Conservation (phyloP, 2,888 invertebrate species). For the Ectemnius cavifrons region DNA sequence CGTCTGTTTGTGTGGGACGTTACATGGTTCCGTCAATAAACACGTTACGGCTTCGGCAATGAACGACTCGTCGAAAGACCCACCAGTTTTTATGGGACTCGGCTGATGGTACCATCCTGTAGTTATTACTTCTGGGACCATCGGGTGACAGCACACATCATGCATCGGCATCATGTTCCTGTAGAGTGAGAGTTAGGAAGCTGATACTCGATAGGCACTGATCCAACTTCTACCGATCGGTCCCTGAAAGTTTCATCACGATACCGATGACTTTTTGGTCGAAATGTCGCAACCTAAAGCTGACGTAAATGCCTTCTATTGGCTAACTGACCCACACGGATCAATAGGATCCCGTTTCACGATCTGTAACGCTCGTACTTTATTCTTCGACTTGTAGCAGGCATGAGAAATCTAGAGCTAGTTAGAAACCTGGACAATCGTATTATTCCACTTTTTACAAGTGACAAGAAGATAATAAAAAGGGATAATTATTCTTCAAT, state of each 20-base stretch:
- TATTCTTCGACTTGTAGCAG: background rate
- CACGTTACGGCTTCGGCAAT: background rate
- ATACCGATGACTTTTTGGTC: slow-evolving; percentile 22
- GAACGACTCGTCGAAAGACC: background rate
- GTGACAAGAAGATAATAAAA: no score
- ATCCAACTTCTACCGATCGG: no score
- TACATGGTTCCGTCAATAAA: slow-evolving; percentile 6
- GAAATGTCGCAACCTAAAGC: slow-evolving; percentile 28
- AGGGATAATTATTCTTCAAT: no score
- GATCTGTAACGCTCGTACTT: background rate
- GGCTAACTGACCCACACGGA: background rate
- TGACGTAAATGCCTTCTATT: slow-evolving; percentile 25
- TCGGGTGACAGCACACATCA: background rate
- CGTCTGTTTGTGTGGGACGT: slow-evolving; percentile 6
- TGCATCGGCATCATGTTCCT: background rate
- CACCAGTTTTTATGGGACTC: no score
- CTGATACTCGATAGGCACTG: background rate
- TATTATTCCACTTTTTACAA: no score
- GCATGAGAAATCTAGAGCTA: background rate
- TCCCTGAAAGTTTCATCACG: slow-evolving; percentile 18
- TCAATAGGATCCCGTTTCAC: slow-evolving; percentile 2
- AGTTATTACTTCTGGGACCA: background rate
- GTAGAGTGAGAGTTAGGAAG: slow-evolving; percentile 1
- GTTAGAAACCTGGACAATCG: no score
- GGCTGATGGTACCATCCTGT: background rate